phyloP scores from a whole-genome alignment of 2,797 vertebrate species.

The Fratercula arctica region DNA sequence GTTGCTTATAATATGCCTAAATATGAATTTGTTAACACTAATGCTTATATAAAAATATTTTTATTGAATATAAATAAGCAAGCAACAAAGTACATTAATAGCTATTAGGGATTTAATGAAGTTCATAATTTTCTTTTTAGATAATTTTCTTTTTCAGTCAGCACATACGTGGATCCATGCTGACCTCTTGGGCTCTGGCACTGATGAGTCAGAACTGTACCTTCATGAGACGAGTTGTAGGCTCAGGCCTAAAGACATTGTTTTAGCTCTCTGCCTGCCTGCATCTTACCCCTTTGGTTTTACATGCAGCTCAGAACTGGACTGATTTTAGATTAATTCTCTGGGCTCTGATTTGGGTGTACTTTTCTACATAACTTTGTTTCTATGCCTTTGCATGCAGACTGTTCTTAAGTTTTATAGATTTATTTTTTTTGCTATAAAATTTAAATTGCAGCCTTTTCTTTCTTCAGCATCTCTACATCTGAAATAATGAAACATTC shows the following conservation, averaged over 20 bases:
- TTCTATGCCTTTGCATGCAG: not conserved
- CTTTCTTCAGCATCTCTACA: not conserved
- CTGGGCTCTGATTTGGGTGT: no score
- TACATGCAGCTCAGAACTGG: no score
- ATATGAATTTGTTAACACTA: not conserved
- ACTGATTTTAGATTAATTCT: no score
- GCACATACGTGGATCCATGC: no score
- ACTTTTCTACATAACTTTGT: no score
- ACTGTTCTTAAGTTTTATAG: not conserved
- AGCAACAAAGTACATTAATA: not conserved
- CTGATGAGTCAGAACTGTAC: no score
- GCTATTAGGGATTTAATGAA: not conserved
- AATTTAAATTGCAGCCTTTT: not conserved
- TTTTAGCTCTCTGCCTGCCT: no score
- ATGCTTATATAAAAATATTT: not conserved
- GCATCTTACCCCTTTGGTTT: no score
- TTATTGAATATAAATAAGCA: not conserved
- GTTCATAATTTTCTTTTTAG: not conserved
- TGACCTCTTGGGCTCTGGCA: no score
- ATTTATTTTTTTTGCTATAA: not conserved
- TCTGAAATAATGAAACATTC: not conserved
- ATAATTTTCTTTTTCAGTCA: no score
- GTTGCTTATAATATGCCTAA: conserved; percentile 58
- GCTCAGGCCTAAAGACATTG: no score
- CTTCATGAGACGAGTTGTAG: no score